Conservation (phyloP, 2,797 vertebrate species). For the Xyrichtys novacula region DNA sequence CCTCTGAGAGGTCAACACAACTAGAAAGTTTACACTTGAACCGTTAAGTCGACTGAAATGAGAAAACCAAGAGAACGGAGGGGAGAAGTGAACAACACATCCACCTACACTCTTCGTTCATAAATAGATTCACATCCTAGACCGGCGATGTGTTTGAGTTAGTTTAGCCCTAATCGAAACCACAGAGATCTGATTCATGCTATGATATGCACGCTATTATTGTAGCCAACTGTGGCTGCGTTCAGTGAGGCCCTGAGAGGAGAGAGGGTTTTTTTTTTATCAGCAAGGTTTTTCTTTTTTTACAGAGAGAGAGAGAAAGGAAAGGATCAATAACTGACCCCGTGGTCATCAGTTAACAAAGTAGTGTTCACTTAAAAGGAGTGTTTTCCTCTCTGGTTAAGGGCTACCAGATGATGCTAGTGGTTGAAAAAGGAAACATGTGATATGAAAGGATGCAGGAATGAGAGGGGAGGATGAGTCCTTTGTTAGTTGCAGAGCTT, state of each 20-base stretch:
- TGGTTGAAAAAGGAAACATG: slow-evolving; percentile 78
- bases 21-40: slow-evolving; percentile 82
- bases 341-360: slow-evolving; percentile 87
- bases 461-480: slow-evolving; percentile 68
- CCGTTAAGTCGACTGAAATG: slow-evolving; percentile 79
- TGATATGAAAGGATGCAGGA: slow-evolving; percentile 76
- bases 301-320: slow-evolving; percentile 69
- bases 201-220: slow-evolving; percentile 81
- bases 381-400: slow-evolving; percentile 82
- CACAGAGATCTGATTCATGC: slow-evolving; percentile 81
- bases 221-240: slow-evolving; percentile 66
- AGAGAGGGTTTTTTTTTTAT: slow-evolving; percentile 68
- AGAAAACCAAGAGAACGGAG: slow-evolving; percentile 74
- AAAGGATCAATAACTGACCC: slow-evolving; percentile 86
- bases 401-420: slow-evolving; percentile 82
- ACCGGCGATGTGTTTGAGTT: slow-evolving; percentile 73
- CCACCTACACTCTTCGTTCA: slow-evolving; percentile 82
- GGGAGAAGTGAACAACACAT: slow-evolving; percentile 75
- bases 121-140: slow-evolving; percentile 80
- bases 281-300: slow-evolving; percentile 64
- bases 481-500: slow-evolving; percentile 78
- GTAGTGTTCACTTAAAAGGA: slow-evolving; percentile 83
- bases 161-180: slow-evolving; percentile 79
- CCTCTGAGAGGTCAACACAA: slow-evolving; percentile 72
- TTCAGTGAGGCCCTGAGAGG: slow-evolving; percentile 64